A percentile compares a stretch with the other conserved stretches of the same genome.
These are phyloP conservation scores for Drosophila paulistorum DNA, from an alignment of 1,140 invertebrate species.

Conservation along the genomic window DNA sequence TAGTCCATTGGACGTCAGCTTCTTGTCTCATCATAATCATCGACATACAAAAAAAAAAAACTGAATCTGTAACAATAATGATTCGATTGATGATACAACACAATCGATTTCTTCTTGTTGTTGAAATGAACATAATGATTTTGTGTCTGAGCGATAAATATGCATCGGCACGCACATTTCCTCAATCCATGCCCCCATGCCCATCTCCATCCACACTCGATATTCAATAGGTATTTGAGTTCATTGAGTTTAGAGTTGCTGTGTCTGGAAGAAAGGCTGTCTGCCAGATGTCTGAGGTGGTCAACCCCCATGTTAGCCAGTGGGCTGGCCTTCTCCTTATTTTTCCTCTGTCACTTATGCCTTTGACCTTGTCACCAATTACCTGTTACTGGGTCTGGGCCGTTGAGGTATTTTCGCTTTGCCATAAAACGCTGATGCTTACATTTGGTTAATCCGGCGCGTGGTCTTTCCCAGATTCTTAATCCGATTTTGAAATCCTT, in stretches of 20 bases:
- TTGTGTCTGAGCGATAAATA: slow-evolving; percentile 42
- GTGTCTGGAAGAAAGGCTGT: slow-evolving; percentile 54
- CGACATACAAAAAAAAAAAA: not conserved
- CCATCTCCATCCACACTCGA: not conserved
- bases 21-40: not conserved
- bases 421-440: slow-evolving; percentile 68
- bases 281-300: slow-evolving; percentile 66
- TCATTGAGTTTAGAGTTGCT: slow-evolving; percentile 24
- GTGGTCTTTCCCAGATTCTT: slow-evolving; percentile 75
- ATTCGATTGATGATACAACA: slow-evolving; percentile 31
- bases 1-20: not conserved
- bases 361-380: slow-evolving; percentile 40
- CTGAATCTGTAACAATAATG: slow-evolving; percentile 22
- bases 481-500: slow-evolving; percentile 69
- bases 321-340: slow-evolving; percentile 6
- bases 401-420: slow-evolving; percentile 11
- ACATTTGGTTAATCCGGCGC: slow-evolving; percentile 76
- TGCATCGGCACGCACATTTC: slow-evolving; percentile 44
- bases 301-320: slow-evolving; percentile 34
- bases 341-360: slow-evolving; percentile 22
- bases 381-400: slow-evolving; percentile 16
- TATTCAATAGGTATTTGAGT: slow-evolving; percentile 14
- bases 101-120: slow-evolving; percentile 5
- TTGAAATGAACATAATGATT: slow-evolving; percentile 33
- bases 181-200: not conserved